Base-by-base conservation (phyloP, 2,113 vertebrate genomes). In the Neogobius melanostomus region DNA sequence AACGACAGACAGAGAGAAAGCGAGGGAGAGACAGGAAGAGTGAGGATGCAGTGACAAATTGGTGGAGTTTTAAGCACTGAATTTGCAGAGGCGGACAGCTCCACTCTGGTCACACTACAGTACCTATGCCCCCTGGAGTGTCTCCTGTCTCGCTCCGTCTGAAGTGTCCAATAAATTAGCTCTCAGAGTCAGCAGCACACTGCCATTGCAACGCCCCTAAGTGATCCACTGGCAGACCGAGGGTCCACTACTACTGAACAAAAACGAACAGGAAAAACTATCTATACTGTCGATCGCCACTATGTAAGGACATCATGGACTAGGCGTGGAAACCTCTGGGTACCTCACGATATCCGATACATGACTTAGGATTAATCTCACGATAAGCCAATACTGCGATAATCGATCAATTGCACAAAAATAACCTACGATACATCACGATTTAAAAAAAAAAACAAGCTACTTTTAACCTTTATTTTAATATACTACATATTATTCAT, bases 201-300 rank as follows among this genome's bases (percentile, higher is more conserved):
- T 36, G 50, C 52, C 14, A 60, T 72, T 72, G 70, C 71, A 59
- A 67, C 73, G 71, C 77, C 84, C 81, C 76, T 90, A 91, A 91
- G 89, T 90, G 88, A 90, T 85, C 85, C 67, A 43, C 79, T 92
- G 91, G 90, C 90, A 74, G 74, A 46, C 28, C 63, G 72, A 36
- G 78, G 44, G 49, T 62, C 16, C 2, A 47, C 59, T 28, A 64
- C 16, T 12, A 36, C 68, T 61, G 67, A 63, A 68, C 56, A 49
- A 69, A 61, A 21, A 67, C 17, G 61, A 69, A 36, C 28, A 3
- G 28, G 28, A 3, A 28, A 28, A 28, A 28, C 28, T 28, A 28
- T 28, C 28, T 36, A 36, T 36, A 36, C 28, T 36, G 28, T 36
- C 28, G 28, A 36, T 36, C 28, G 28, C 28, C 28, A 28, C 28